Evolutionary conservation across 1,140 invertebrate species (phyloP).

Genomic region (Atta cephalotes): DNA sequence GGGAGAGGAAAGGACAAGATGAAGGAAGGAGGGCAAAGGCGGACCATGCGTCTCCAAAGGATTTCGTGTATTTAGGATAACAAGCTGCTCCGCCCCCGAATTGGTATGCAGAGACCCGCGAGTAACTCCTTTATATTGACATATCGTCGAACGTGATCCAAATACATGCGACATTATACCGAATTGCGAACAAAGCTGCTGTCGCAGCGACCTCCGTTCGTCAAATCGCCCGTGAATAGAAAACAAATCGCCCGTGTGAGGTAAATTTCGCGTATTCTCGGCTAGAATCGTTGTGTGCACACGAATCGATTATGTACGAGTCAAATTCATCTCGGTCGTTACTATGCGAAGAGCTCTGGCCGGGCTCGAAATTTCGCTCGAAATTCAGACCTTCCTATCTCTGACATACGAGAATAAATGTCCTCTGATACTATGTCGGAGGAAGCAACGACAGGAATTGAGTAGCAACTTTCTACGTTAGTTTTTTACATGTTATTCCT

Average conservation of each 20-base stretch:
- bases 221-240: constrained; percentile 83
- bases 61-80: constrained; percentile 87
- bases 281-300: constrained; percentile 34
- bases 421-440: background rate
- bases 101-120: constrained; percentile 84
- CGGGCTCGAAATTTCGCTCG: constrained; percentile 24
- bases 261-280: constrained; percentile 65
- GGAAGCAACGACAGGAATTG: background rate
- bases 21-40: constrained; percentile 70
- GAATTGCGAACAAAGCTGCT: constrained; percentile 82
- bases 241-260: constrained; percentile 82
- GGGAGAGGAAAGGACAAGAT: constrained; percentile 20
- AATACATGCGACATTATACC: constrained; percentile 87
- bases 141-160: constrained; percentile 87
- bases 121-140: constrained; percentile 86
- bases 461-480: background rate
- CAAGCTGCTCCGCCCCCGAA: constrained; percentile 84
- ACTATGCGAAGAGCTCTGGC: background rate
- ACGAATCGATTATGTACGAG: constrained; percentile 68
- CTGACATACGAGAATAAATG: constrained; percentile 4
- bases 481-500: background rate
- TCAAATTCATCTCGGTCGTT: constrained; percentile 50
- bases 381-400: constrained; percentile 23
- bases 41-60: constrained; percentile 82
- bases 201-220: constrained; percentile 69